A percentile compares a stretch with the other conserved stretches of the same genome.
Conservation (phyloP, 2,113 vertebrate species). For the Candoia aspera region DNA sequence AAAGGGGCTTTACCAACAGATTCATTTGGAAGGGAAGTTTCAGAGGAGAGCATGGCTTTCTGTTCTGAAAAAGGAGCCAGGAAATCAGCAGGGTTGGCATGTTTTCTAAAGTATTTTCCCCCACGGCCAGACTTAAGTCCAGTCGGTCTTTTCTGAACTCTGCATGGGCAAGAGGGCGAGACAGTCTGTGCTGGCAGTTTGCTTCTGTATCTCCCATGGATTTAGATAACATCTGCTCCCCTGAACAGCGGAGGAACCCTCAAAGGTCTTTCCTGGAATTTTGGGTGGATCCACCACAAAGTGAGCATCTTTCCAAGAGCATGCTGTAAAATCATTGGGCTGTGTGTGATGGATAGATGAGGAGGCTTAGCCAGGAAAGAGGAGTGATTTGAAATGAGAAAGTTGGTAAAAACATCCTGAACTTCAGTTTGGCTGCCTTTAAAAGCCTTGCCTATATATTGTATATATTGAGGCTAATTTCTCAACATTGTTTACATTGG, state of each 20-base stretch:
- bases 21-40: too few species aligned
- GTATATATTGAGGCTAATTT: not conserved
- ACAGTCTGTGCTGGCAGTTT: not conserved
- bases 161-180: not conserved
- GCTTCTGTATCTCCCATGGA: not conserved
- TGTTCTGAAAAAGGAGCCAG: not conserved
- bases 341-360: not conserved
- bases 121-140: not conserved
- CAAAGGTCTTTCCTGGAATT: not conserved
- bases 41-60: too few species aligned
- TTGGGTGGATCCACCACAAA: too few species aligned
- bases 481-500: not conserved
- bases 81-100: not conserved
- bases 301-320: too few species aligned
- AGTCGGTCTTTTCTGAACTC: not conserved
- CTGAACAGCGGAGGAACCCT: not conserved
- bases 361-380: not conserved
- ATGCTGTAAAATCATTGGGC: too few species aligned
- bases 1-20: not conserved
- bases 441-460: not conserved
- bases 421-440: not conserved
- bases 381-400: not conserved
- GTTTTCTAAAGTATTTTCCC: not conserved
- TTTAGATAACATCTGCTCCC: not conserved
- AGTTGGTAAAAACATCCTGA: not conserved